Evolutionary conservation across 2,797 vertebrate species (phyloP).

Genomic region (Poliocrania exsul): DNA sequence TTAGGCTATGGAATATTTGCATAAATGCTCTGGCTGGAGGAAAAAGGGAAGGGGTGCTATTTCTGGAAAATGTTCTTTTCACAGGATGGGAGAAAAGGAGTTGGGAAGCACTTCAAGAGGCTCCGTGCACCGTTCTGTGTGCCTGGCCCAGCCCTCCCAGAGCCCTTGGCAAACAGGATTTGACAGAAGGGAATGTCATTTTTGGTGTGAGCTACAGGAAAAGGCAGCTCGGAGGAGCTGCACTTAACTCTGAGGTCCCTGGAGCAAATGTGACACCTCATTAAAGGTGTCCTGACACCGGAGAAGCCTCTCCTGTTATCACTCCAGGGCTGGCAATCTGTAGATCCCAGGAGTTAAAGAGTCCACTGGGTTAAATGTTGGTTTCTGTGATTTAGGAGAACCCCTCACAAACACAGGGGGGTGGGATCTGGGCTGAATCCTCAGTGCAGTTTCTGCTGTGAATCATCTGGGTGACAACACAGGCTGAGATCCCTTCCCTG

Average conservation of each 20-base stretch:
- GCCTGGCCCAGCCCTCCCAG: background rate
- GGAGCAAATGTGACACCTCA: background rate
- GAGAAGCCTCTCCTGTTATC: rapidly evolving
- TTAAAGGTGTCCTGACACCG: background rate
- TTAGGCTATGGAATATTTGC: background rate
- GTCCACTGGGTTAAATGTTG: background rate
- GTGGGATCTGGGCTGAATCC: background rate
- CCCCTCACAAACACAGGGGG: rapidly evolving
- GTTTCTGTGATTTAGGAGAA: background rate
- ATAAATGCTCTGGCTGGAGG: background rate
- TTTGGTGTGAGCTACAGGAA: background rate
- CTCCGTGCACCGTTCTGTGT: rapidly evolving
- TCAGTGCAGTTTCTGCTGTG: rapidly evolving
- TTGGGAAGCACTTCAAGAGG: background rate
- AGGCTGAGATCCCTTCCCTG: background rate
- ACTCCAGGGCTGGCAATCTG: rapidly evolving
- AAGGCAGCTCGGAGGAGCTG: background rate
- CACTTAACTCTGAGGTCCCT: rapidly evolving
- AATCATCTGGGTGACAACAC: background rate
- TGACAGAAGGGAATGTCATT: background rate
- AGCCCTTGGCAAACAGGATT: background rate
- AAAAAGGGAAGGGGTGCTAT: rapidly evolving
- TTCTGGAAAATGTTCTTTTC: background rate
- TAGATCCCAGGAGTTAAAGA: background rate
- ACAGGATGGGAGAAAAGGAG: background rate